Conservation (phyloP, 2,888 invertebrate species). For the Tyria jacobaeae region DNA sequence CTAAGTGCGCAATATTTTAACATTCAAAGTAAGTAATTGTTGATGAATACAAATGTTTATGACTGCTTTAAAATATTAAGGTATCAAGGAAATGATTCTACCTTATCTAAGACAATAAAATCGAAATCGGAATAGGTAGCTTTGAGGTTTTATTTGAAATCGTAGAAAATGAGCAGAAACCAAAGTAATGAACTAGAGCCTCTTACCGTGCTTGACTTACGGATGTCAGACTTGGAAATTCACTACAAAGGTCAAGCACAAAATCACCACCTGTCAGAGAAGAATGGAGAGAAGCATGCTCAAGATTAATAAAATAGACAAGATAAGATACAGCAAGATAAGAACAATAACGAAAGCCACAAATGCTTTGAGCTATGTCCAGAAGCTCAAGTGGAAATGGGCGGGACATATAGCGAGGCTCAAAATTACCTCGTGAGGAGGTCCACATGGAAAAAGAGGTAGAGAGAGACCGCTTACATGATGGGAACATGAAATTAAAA, state of each 20-base stretch:
- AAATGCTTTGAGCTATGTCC: neutral
- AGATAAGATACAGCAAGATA: neutral
- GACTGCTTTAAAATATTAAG: neutral
- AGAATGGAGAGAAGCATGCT: constrained; percentile 3
- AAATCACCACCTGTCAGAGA: neutral
- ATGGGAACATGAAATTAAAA: neutral
- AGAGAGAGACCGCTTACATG: neutral
- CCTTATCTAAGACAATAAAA: neutral
- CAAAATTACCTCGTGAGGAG: neutral
- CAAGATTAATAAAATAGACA: neutral
- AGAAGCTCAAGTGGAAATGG: constrained; percentile 11
- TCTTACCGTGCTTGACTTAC: constrained; percentile 4
- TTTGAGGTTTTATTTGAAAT: neutral
- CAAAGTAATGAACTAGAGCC: neutral
- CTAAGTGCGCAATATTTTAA: neutral
- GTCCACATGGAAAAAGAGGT: neutral
- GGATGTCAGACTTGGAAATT: constrained; percentile 4
- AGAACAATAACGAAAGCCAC: neutral
- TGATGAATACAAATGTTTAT: neutral
- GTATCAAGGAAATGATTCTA: neutral
- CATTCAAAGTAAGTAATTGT: neutral
- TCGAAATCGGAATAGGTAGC: constrained; percentile 2
- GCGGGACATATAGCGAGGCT: constrained; percentile 11
- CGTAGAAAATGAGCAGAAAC: constrained; percentile 1
- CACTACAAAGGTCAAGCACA: neutral